Percentiles rank a stretch among this genome's conserved stretches.
These are phyloP conservation scores for Caerostris extrusa DNA, from an alignment of 1,140 invertebrate species.

Conservation along the genomic window DNA sequence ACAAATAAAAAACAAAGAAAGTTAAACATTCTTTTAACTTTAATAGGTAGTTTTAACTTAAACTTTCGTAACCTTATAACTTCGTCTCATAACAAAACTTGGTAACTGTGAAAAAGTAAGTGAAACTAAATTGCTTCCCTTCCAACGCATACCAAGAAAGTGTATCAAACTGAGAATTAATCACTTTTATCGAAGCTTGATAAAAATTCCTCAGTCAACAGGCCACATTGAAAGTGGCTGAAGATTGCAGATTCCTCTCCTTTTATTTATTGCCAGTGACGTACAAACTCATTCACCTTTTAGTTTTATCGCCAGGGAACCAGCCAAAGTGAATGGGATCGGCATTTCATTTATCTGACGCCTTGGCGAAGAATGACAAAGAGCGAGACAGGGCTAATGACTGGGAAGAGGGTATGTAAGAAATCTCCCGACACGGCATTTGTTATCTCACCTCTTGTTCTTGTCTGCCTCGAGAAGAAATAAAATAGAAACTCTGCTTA, in stretches of 20 bases:
- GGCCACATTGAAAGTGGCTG: not conserved
- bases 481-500: not conserved
- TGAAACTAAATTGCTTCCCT: not conserved
- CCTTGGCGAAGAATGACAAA: not conserved
- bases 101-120: not conserved
- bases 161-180: slow-evolving; percentile 8
- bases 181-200: not conserved
- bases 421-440: not conserved
- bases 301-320: not conserved
- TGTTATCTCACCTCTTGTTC: not conserved
- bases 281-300: slow-evolving; percentile 29
- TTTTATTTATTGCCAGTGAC: not conserved
- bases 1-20: not conserved
- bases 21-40: not conserved
- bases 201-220: not conserved
- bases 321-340: not conserved
- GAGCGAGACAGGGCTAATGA: not conserved
- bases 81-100: not conserved
- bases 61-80: not conserved
- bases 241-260: not conserved
- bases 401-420: not conserved
- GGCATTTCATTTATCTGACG: slow-evolving; percentile 22
- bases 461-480: not conserved
- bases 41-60: not conserved
- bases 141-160: not conserved